phyloP scores from a whole-genome alignment of 2,888 invertebrate species.

The Drosophila melanosoma region DNA sequence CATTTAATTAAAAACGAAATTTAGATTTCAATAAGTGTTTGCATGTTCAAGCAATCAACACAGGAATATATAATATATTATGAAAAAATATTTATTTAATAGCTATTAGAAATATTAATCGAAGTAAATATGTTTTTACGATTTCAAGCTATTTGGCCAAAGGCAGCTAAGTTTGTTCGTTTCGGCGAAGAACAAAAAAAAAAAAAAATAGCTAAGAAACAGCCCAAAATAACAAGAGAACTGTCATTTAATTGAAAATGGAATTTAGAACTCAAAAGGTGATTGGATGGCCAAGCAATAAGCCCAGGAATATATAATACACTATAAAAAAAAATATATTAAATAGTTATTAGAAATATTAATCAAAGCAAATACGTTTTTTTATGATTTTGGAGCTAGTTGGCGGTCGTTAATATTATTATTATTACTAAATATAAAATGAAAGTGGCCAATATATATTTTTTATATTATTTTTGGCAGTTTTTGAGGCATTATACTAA shows the following conservation, averaged over 20 bases:
- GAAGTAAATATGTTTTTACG: neutral
- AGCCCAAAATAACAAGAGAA: neutral
- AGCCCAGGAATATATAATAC: neutral
- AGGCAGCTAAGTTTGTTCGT: conserved; percentile 26
- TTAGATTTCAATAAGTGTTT: neutral
- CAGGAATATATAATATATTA: too few species aligned
- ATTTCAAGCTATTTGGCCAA: neutral
- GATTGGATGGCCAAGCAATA: neutral
- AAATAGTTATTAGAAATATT: neutral
- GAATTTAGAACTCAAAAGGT: neutral
- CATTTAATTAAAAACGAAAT: neutral
- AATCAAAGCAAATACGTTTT: neutral
- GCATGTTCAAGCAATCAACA: too few species aligned
- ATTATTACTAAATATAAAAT: neutral
- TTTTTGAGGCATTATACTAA: neutral
- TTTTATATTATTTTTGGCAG: neutral
- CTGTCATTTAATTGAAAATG: neutral
- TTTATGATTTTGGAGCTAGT: neutral
- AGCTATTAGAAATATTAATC: neutral
- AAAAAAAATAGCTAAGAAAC: too few species aligned
- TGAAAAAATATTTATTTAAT: neutral
- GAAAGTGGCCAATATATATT: too few species aligned
- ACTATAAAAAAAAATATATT: neutral
- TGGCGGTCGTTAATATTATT: neutral
- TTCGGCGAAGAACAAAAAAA: neutral